Conservation (phyloP, 2,797 vertebrate species). For the Adelosebastes latens region DNA sequence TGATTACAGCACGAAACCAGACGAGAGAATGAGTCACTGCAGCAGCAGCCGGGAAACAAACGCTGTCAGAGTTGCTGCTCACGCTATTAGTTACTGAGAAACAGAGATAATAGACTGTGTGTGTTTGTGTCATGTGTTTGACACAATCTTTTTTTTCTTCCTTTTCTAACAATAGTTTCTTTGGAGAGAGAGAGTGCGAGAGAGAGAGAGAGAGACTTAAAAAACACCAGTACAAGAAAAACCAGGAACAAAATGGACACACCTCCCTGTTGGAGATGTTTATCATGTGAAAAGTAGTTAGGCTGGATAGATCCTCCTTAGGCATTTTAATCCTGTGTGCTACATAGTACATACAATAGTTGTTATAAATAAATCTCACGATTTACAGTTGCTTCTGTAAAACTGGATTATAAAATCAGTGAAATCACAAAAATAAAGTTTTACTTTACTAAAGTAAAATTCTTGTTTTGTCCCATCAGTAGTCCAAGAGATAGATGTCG, state of each 20-base stretch:
- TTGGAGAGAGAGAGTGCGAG: not conserved
- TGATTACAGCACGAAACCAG: slow-evolving; percentile 68
- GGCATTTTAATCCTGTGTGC: not conserved
- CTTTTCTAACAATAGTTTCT: not conserved
- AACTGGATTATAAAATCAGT: not conserved
- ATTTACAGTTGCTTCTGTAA: not conserved
- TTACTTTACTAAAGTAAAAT: not conserved
- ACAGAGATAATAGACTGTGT: not conserved
- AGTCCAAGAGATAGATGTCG: not conserved
- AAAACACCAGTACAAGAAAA: too few species aligned
- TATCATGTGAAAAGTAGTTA: not conserved
- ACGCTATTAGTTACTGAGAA: not conserved
- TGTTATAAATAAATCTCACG: not conserved
- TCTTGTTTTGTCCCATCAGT: not conserved
- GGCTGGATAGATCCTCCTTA: not conserved
- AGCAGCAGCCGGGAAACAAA: not conserved
- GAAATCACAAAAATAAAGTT: not conserved
- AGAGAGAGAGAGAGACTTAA: too few species aligned
- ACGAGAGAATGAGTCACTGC: slow-evolving; percentile 59
- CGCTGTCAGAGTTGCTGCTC: not conserved
- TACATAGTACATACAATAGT: not conserved
- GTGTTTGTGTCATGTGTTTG: not conserved
- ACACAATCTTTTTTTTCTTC: not conserved
- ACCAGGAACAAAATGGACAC: too few species aligned
- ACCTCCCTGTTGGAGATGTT: not conserved